phyloP scores from a whole-genome alignment of 2,113 vertebrate species.

The Carassius carassius region DNA sequence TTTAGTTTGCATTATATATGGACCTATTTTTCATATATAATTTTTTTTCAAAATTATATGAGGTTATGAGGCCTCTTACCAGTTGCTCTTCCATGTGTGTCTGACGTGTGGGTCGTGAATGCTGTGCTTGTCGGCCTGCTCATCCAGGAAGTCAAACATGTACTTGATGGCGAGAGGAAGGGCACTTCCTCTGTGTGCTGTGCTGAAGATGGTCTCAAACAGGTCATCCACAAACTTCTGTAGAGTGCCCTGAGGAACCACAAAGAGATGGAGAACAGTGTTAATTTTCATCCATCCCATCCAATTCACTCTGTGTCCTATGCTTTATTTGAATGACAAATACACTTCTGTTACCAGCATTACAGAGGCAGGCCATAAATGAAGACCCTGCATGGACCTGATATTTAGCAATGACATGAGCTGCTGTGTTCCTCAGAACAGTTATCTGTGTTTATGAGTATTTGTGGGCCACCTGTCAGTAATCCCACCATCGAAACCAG shows the following conservation, averaged over 20 bases:
- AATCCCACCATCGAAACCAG: constrained; percentile 23
- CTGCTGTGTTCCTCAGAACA: background rate
- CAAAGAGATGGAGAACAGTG: background rate
- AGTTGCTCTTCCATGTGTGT: constrained; percentile 99
- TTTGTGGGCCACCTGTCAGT: constrained; percentile 1
- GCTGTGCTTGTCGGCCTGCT: constrained; percentile 95
- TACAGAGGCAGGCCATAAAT: background rate
- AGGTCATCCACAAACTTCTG: constrained; percentile 99
- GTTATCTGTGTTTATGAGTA: background rate
- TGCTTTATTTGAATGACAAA: background rate
- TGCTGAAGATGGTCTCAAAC: constrained; percentile 99
- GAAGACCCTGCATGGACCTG: background rate
- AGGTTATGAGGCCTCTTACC: constrained; percentile 76
- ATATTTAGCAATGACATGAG: background rate
- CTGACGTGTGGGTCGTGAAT: constrained; percentile 96
- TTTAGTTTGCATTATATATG: background rate
- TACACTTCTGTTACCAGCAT: background rate
- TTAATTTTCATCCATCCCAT: too few species aligned
- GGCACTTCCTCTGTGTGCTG: constrained; percentile 93
- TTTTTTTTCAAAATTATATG: background rate
- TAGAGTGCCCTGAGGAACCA: constrained; percentile 84
- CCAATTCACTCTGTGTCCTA: background rate
- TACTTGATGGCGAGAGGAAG: constrained; percentile 98
- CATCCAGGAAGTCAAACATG: constrained; percentile 99
- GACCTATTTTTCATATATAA: too few species aligned